A percentile compares a stretch with the other conserved stretches of the same genome.
phyloP scores from a whole-genome alignment of 1,140 invertebrate species.

The Arion vulgaris region DNA sequence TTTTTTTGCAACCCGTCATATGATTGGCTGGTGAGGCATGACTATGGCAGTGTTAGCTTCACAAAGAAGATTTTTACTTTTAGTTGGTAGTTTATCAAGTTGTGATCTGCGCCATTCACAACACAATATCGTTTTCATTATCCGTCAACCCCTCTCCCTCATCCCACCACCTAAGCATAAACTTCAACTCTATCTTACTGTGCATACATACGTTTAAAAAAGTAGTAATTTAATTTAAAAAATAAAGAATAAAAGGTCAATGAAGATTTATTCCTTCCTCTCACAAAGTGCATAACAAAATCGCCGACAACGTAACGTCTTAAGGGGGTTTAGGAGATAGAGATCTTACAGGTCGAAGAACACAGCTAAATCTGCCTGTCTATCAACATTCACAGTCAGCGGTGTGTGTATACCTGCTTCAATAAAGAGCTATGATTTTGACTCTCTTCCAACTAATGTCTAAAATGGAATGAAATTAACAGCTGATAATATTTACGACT shows the following conservation, averaged over 20 bases:
- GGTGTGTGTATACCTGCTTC: not conserved
- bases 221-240: not conserved
- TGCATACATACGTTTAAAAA: not conserved
- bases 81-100: not conserved
- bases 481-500: conserved; percentile 5
- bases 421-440: not conserved
- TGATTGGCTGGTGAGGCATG: not conserved
- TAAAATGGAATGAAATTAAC: conserved; percentile 6
- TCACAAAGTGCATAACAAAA: not conserved
- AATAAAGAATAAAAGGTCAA: not conserved
- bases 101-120: not conserved
- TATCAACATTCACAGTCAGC: not conserved
- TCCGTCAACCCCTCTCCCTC: not conserved
- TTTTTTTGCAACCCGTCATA: not conserved
- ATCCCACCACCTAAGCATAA: not conserved
- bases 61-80: not conserved
- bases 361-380: not conserved
- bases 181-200: not conserved
- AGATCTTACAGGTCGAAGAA: not conserved
- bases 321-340: not conserved
- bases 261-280: not conserved
- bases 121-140: not conserved
- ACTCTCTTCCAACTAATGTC: not conserved
- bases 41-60: not conserved
- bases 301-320: not conserved